Evolutionary conservation across 2,888 invertebrate genomes (phyloP), one percentile per base, ranked within the genome.

Genomic region (Exephanes ischioxanthus): DNA sequence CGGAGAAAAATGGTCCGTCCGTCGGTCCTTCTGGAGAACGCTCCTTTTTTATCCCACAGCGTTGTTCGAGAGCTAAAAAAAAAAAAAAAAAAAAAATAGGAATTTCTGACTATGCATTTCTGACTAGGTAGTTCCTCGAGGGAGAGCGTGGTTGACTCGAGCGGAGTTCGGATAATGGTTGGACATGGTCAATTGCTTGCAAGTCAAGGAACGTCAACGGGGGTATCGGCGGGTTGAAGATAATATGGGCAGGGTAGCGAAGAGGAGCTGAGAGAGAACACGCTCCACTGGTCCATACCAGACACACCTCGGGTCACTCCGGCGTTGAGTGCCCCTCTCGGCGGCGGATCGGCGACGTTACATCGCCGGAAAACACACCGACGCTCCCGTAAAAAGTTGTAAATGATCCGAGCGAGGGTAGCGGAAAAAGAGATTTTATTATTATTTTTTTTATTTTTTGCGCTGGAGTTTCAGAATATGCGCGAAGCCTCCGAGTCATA

Each of bases 231-330:
- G 55, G 72, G 77, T 55, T 80, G 77, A 58, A 58, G 58, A 81
- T 41, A 67, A 75, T 82, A 68, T 73, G 41, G 82, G 77, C 67
- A 73, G 71, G 68, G 82, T 66, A 79, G 76, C 70, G 67, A 68
- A 79, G 82, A 76, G 79, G 70, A 75, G 75, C 78, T 66, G 82
- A 55, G 75, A 37, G 86, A 90, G 86, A 90, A 84, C 89, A 90
- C 92, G 93, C 93, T 92, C 92, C 93, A 92, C 87, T 92, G 92
- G 90, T 88, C 92, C 92, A 92, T 90, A 93, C 92, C 91, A 92
- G 92, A 92, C 92, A 90, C 91, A 90, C 91, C 91, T 90, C 89
- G 89, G 90, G 87, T 89, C 84, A 86, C 84, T 84, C 72, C 45
- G 81, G 72, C 33, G 67, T 14, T 58, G 70, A 19, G 75, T 48